Base-by-base conservation (phyloP, 2,113 vertebrate genomes). In the Tetrax tetrax region DNA sequence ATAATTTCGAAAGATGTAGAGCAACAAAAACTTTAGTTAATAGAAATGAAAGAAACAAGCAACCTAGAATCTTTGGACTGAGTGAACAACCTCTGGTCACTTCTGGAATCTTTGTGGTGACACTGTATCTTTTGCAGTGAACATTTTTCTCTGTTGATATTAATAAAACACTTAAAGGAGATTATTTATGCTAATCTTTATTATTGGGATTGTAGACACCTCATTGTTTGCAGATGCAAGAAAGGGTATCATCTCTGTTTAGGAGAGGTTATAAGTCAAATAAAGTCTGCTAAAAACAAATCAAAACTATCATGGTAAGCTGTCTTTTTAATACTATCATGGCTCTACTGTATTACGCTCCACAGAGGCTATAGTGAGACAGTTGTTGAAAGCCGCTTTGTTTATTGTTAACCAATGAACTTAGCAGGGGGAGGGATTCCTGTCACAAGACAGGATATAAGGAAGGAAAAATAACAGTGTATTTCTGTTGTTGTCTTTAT, bases 381-480 rank as follows among this genome's bases (percentile, higher is more conserved):
- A 64, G 37, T 10, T 68, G 24, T 33, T 89, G 80, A 94, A 95
- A 95, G 51, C 60, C 71, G 43, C 81, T 96, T 94, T 95, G 65
- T 87, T 89, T 90, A 71, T 56, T 94, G 76, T 75, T 94, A 89
- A 85, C 48, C 87, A 89, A 29, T 57, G 27, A 95, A 93, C 22
- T 79, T 82, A 69, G 35, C 31, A 64, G 56, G 48, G 50, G 65
- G 61, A 72, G 72, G 53, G 72, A 91, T 56, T 78, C 35, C 74
- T 89, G 43, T 76, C 88, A 92, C 63, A 92, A 87, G 38, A 48
- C 72, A 84, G 69, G 81, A 79, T 66, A 68, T 68, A 68, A 89
- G 65, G 57, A 95, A 68, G 74, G 65, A 87, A 95, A 94, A 96
- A 91, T 89, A 89, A 75, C 29, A 90, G 66, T 86, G 68, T 84